Evolutionary conservation across 2,888 invertebrate genomes (phyloP), one percentile per base, ranked within the genome.

Genomic region (Pardosa pseudoannulata): DNA sequence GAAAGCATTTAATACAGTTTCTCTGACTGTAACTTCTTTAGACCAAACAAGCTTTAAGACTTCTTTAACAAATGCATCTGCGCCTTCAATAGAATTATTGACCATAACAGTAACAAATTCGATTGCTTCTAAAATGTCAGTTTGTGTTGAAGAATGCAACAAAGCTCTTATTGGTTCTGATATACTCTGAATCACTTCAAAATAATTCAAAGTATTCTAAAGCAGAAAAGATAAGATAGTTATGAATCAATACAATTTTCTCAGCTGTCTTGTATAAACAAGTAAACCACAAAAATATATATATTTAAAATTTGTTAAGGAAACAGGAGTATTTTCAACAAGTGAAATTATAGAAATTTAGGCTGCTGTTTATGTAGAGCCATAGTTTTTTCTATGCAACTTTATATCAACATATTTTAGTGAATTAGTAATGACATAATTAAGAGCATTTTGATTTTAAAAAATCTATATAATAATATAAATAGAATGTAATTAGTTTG

Each of bases 61-160:
- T 89, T 94, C 94, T 27, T 79, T 73, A 23, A 89, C 50, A n/a
- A 89, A 89, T 73, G 28, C 32, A 23, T 89, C 70, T 16, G 89
- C 78, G 27, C 87, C 88, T 46, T 78, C 78, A 9, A 89, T 70
- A n/a, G 85, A 87, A 46, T 83, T 85, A 19, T 82, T 71, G n/a
- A 76, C 85, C 16, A 89, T 86, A 39, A 87, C 70, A 0, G 87
- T 88, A 39, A 89, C 86, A 67, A 89, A 96, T 85, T 96, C 95
- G 31, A 98, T 95, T 0, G 98, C 96, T 91, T 98, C 98, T 76
- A 95, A 94, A 16, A 97, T 95, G 91, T 98, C 98, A 0, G 95
- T 94, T 3, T 95, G 93, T 88, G 91, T 91, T 83, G 91, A 91
- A 1, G 93, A 93, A 28, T 91, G 90, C 13, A 98, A 92, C 90